Conservation (phyloP, 1,140 invertebrate species). For the Drosophila biarmipes region DNA sequence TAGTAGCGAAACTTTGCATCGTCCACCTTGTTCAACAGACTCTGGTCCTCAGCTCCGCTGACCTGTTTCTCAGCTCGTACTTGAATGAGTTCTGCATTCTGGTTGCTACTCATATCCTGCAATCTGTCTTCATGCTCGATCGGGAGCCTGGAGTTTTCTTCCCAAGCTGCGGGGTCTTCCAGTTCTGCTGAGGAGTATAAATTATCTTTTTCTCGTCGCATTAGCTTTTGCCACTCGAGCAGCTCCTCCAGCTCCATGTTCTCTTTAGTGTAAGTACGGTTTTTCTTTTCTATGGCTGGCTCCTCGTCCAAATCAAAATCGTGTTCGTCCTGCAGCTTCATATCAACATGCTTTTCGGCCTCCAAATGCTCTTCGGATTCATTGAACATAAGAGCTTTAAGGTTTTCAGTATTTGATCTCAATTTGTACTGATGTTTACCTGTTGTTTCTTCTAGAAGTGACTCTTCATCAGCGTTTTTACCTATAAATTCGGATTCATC, state of each 20-base stretch:
- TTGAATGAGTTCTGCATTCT: not conserved
- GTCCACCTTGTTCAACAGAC: not conserved
- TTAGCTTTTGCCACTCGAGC: constrained; percentile 13
- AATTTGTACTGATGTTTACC: not conserved
- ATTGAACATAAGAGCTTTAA: not conserved
- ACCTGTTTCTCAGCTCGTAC: not conserved
- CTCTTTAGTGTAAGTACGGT: not conserved
- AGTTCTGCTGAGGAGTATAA: not conserved
- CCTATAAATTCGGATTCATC: constrained; percentile 4
- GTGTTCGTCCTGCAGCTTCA: constrained; percentile 8
- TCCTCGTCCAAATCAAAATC: constrained; percentile 8
- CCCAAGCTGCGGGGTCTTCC: not conserved
- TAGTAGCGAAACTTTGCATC: constrained; percentile 18
- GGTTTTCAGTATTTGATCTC: too few relatives aligned
- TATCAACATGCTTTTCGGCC: not conserved
- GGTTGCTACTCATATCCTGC: not conserved
- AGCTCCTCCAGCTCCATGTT: not conserved
- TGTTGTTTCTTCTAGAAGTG: not conserved
- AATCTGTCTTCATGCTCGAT: not conserved
- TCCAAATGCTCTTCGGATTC: not conserved
- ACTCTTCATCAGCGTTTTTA: not conserved
- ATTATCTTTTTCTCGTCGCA: not conserved
- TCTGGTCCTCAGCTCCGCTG: not conserved
- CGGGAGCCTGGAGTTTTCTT: not conserved
- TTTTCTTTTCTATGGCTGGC: not conserved